These are phyloP conservation scores for Microplitis manilae DNA, from an alignment of 2,888 invertebrate genomes.

Conservation along the genomic window DNA sequence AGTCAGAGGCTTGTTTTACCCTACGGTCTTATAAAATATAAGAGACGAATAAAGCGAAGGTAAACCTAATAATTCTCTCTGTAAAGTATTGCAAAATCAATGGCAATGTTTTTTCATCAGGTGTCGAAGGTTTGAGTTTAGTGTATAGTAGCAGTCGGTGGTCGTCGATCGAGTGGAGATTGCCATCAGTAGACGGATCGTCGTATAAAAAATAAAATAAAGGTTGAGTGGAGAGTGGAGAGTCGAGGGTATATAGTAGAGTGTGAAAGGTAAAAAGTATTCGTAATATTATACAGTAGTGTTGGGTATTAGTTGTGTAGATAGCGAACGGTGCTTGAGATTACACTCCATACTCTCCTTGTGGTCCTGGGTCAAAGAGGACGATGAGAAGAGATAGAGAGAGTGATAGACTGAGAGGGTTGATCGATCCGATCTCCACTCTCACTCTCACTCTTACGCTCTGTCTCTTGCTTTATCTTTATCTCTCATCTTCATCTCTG, in stretches of 20 bases:
- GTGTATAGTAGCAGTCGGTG: not conserved
- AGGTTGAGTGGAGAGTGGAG: constrained; percentile 7
- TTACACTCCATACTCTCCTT: constrained; percentile 34
- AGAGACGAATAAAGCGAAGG: too few relatives aligned
- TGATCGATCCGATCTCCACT: not conserved
- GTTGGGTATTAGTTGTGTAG: not conserved
- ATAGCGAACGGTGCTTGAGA: not conserved
- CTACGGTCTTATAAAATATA: too few relatives aligned
- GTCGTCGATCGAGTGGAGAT: constrained; percentile 28
- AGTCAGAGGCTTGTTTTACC: too few relatives aligned
- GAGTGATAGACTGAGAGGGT: constrained; percentile 39
- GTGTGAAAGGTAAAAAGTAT: constrained; percentile 19
- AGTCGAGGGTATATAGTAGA: not conserved
- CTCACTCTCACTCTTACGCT: constrained; percentile 3
- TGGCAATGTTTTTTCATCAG: constrained; percentile 42
- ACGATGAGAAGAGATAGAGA: constrained; percentile 39
- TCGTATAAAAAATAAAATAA: constrained; percentile 27
- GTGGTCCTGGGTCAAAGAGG: constrained; percentile 45
- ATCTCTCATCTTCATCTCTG: constrained; percentile 14
- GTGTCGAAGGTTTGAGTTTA: constrained; percentile 33
- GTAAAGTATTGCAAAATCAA: not conserved
- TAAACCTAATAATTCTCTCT: too few relatives aligned
- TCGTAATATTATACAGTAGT: not conserved
- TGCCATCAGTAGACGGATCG: constrained; percentile 24
- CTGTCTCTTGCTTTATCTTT: constrained; percentile 21